phyloP scores from a whole-genome alignment of 1,140 invertebrate species.

The Bombus pyrosoma region DNA sequence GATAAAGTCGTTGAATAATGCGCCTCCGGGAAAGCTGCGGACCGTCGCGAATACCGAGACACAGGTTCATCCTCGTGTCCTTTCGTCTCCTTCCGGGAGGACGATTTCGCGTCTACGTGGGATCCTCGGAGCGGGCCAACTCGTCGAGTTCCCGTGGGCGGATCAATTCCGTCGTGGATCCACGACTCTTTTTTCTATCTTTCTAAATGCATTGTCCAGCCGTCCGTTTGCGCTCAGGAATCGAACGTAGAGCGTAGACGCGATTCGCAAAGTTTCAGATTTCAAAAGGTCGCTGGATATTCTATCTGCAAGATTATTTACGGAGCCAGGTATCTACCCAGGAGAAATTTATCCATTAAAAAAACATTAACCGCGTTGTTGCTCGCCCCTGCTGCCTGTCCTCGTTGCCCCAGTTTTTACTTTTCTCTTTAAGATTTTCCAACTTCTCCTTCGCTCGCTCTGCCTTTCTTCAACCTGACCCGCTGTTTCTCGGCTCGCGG shows the following conservation, averaged over 20 bases:
- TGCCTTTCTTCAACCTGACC: background rate
- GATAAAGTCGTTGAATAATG: conserved; percentile 40
- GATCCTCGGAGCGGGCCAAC: background rate
- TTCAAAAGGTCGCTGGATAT: background rate
- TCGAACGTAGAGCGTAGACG: too few species aligned
- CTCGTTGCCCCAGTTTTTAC: background rate
- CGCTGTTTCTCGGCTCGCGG: background rate
- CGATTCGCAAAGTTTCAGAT: too few species aligned
- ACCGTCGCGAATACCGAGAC: background rate
- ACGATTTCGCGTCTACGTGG: background rate
- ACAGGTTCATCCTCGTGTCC: background rate
- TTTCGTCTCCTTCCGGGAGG: background rate
- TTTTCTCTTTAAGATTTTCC: background rate
- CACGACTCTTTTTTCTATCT: background rate
- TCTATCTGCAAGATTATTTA: background rate
- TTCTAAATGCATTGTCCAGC: background rate
- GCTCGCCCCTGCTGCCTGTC: too few species aligned
- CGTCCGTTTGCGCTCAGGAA: too few species aligned
- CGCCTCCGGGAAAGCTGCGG: background rate
- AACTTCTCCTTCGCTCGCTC: background rate
- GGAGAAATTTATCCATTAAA: conserved; percentile 7
- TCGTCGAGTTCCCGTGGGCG: background rate
- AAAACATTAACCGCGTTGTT: conserved; percentile 7
- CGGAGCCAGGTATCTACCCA: too few species aligned
- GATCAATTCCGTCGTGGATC: background rate